Evolutionary conservation across 2,113 vertebrate species (phyloP), one percentile per base, ranked within the genome.

Genomic region (Procavia capensis): DNA sequence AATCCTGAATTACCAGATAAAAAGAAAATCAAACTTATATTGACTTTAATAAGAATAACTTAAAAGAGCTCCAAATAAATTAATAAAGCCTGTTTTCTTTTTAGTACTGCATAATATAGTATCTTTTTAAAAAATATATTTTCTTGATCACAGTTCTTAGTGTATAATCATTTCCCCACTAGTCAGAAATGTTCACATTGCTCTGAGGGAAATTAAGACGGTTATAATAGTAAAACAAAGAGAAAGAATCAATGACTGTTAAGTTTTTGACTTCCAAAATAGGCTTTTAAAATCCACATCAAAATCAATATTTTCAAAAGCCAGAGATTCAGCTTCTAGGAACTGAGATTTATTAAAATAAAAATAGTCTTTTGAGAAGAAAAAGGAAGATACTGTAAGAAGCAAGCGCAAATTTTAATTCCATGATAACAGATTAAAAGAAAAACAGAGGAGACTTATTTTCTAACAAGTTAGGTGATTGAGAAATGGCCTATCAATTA

Each of bases 231-330:
- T 19, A 76, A 54, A 59, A 19, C n/a, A 93, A 70, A 57, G 25
- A 89, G 20, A 86, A 88, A 76, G 45, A 81, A 88, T 79, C 85
- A 94, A 50, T 74, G 70, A 34, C 9, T 59, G 34, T 74, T 88
- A 22, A 41, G 54, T 14, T 86, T 93, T 90, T 94, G 34, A 90
- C 59, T 90, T 95, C 31, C 29, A 63, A 81, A 90, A 59, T 27
- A n/a, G 43, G n/a, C 34, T 81, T 61, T 81, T 93, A 27, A 95
- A 93, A 91, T 31, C 47, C 66, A 95, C 27, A 85, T 50, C 34
- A 93, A 85, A 95, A 88, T 88, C 24, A 34, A 13, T 96, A 72
- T 80, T 95, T 92, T 96, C 57, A 90, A 88, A 93, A 64, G 66
- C 25, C 34, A 41, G 72, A 85, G 47, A 78, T 85, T 85, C 86